These are phyloP conservation scores for Noctua janthe DNA, from an alignment of 2,888 invertebrate species.

Conservation along the genomic window DNA sequence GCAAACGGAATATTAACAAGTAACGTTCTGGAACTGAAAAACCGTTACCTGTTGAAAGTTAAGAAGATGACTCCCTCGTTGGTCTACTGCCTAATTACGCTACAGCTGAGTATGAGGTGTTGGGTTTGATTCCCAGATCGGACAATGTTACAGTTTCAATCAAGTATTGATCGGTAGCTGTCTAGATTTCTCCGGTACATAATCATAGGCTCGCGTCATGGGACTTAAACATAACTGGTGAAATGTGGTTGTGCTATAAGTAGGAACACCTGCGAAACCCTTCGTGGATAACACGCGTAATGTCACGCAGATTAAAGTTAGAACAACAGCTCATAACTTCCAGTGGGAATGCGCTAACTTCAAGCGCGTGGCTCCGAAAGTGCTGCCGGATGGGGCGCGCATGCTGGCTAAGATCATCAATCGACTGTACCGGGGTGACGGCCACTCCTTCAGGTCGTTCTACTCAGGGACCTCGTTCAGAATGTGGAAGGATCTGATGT, in stretches of 20 bases:
- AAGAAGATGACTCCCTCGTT: neutral
- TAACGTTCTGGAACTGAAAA: too few relatives aligned
- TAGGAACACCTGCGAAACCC: neutral
- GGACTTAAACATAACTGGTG: too few relatives aligned
- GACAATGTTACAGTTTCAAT: neutral
- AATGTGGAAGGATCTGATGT: conserved; percentile 96
- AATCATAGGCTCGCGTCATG: neutral
- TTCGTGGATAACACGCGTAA: neutral
- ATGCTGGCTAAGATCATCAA: conserved; percentile 94
- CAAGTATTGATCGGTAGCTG: neutral
- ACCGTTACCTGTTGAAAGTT: neutral
- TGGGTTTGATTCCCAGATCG: neutral
- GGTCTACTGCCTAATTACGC: neutral
- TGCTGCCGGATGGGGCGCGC: conserved; percentile 95
- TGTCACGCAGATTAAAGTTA: neutral
- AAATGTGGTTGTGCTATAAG: neutral
- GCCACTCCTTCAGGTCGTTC: conserved; percentile 92
- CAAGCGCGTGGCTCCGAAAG: conserved; percentile 92
- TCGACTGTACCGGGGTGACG: conserved; percentile 92
- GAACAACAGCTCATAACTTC: conserved; percentile 53
- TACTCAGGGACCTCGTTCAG: conserved; percentile 93
- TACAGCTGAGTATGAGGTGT: neutral
- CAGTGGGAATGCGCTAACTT: conserved; percentile 94
- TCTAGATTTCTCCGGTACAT: neutral
- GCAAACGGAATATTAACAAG: neutral